Evolutionary conservation across 2,888 invertebrate genomes (phyloP).

Genomic region (Oligia latruncula): DNA sequence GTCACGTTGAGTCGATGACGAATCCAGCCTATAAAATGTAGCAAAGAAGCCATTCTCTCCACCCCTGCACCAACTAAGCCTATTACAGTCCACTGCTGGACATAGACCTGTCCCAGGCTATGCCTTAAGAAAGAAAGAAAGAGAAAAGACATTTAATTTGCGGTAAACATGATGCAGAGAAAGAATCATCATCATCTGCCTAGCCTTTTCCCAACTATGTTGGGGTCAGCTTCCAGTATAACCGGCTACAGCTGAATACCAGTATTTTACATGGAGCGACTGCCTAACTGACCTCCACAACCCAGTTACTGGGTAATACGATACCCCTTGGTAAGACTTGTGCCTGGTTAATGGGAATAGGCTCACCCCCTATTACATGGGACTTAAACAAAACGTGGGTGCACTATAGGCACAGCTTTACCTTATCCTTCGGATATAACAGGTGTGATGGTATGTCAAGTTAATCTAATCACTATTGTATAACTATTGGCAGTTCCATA

Average conservation of each 20-base stretch:
- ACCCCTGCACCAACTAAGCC: neutral
- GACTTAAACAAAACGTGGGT: neutral
- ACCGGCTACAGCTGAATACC: too few species aligned
- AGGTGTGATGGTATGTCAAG: neutral
- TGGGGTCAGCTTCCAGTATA: too few species aligned
- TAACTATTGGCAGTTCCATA: slow-evolving; percentile 14
- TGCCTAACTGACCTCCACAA: too few species aligned
- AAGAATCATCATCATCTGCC: too few species aligned
- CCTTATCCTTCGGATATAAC: neutral
- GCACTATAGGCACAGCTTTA: neutral
- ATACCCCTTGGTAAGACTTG: too few species aligned
- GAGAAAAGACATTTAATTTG: too few species aligned
- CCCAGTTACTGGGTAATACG: too few species aligned
- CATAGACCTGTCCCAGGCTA: neutral
- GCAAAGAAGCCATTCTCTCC: neutral
- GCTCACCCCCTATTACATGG: neutral
- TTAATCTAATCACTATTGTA: neutral
- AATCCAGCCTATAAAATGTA: neutral
- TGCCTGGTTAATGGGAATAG: neutral
- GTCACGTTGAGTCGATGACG: too few species aligned
- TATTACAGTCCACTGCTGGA: neutral
- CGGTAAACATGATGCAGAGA: too few species aligned
- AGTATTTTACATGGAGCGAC: too few species aligned
- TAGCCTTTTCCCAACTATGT: too few species aligned
- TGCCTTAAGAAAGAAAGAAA: too few species aligned